Evolutionary conservation across 2,888 invertebrate genomes (phyloP).

Genomic region (Scaptodrosophila latifasciaeformis): DNA sequence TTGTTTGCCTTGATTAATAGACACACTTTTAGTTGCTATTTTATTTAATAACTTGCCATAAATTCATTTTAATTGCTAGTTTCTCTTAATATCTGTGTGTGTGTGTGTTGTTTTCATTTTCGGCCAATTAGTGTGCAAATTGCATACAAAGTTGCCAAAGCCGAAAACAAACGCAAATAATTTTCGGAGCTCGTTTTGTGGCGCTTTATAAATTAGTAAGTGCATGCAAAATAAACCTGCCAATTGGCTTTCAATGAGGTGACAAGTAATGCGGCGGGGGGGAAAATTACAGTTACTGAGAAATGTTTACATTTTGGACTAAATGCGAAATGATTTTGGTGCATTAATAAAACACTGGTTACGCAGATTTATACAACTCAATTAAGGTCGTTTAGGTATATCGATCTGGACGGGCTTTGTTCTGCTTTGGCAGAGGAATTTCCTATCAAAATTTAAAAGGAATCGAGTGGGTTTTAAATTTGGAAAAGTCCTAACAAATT

Average conservation of each 20-base stretch:
- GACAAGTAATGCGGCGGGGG: constrained; percentile 15
- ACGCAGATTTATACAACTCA: too few species aligned
- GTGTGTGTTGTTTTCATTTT: too few species aligned
- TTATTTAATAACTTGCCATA: constrained; percentile 47
- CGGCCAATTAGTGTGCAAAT: constrained; percentile 56
- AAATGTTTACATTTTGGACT: too few species aligned
- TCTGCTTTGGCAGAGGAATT: too few species aligned
- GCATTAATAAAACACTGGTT: too few species aligned
- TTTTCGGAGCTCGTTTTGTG: constrained; percentile 6
- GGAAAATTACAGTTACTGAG: not conserved
- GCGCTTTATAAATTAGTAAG: constrained; percentile 40
- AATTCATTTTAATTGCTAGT: constrained; percentile 51
- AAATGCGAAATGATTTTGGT: too few species aligned
- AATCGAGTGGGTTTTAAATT: too few species aligned
- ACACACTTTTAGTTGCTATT: constrained; percentile 30
- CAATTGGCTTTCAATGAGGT: constrained; percentile 20
- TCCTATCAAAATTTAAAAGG: too few species aligned
- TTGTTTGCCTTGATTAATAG: constrained; percentile 53
- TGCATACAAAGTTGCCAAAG: constrained; percentile 31
- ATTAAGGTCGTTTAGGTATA: too few species aligned
- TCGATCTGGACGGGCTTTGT: too few species aligned
- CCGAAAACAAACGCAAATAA: constrained; percentile 10
- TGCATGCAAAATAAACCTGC: constrained; percentile 23
- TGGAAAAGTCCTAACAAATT: too few species aligned
- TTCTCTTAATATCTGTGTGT: not conserved